Percentiles rank a stretch among this genome's conserved stretches.
Evolutionary conservation across 2,797 vertebrate species (phyloP).

Genomic region (Eurystomus glaucurus): DNA sequence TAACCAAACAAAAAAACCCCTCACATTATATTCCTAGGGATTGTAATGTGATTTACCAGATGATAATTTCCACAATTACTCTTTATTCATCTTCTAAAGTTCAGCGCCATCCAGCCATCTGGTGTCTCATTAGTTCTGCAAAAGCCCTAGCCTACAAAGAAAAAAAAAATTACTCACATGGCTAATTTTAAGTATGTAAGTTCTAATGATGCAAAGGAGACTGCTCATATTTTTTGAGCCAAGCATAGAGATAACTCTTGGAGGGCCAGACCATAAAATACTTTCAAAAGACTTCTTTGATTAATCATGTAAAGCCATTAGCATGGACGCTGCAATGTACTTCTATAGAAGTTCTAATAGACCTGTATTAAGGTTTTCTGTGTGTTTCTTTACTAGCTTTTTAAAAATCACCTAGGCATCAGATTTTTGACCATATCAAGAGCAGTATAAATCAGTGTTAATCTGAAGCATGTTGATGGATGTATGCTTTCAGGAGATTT

Average conservation of each 20-base stretch:
- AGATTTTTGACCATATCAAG: not conserved
- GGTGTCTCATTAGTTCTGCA: conserved; percentile 56
- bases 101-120: conserved; percentile 64
- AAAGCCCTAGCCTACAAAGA: conserved; percentile 20
- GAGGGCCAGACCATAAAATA: not conserved
- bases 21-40: conserved; percentile 19
- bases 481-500: not conserved
- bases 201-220: conserved; percentile 12
- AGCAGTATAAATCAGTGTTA: not conserved
- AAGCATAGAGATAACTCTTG: not conserved
- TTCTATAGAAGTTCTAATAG: not conserved
- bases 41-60: conserved; percentile 46
- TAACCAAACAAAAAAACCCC: not conserved
- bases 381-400: not conserved
- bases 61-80: conserved; percentile 45
- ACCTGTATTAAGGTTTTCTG: not conserved
- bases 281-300: not conserved
- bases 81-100: conserved; percentile 58
- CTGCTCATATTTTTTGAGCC: conserved; percentile 34
- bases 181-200: conserved; percentile 48
- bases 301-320: not conserved
- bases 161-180: not conserved
- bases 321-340: not conserved
- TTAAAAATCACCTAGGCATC: not conserved
- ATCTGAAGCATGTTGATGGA: not conserved